phyloP scores from a whole-genome alignment of 2,797 vertebrate species.

The Sphenodon punctatus region DNA sequence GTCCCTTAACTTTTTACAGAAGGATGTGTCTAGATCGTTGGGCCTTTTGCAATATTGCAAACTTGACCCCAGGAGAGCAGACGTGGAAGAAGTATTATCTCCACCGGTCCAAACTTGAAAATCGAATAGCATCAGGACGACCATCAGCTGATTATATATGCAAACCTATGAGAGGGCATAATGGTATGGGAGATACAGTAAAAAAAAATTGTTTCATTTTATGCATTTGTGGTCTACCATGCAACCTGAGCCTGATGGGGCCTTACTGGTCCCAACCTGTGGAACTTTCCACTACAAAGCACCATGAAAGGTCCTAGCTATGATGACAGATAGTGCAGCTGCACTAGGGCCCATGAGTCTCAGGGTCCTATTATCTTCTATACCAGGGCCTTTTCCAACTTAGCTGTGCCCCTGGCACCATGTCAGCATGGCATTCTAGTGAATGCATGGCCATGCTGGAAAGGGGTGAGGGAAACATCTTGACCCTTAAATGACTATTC shows the following conservation, averaged over 20 bases:
- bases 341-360: too few relatives aligned
- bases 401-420: too few relatives aligned
- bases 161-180: slow-evolving; percentile 81
- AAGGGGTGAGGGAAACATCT: too few relatives aligned
- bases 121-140: slow-evolving; percentile 76
- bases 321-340: too few relatives aligned
- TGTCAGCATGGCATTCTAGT: too few relatives aligned
- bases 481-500: slow-evolving; percentile 9
- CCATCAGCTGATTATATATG: slow-evolving; percentile 77
- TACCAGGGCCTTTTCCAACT: too few relatives aligned
- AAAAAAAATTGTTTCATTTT: background rate
- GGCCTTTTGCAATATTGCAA: slow-evolving; percentile 77
- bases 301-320: too few relatives aligned
- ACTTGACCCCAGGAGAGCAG: slow-evolving; percentile 41
- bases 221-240: too few relatives aligned
- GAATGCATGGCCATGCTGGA: background rate
- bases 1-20: slow-evolving; percentile 60
- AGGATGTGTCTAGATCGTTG: slow-evolving; percentile 79
- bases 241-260: too few relatives aligned
- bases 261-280: too few relatives aligned
- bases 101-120: slow-evolving; percentile 74
- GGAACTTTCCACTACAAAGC: too few relatives aligned
- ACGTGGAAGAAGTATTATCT: slow-evolving; percentile 84
- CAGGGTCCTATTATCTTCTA: too few relatives aligned
- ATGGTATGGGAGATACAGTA: slow-evolving; percentile 43